Evolutionary conservation across 1,140 invertebrate species (phyloP).

Genomic region (Ylistrum balloti): DNA sequence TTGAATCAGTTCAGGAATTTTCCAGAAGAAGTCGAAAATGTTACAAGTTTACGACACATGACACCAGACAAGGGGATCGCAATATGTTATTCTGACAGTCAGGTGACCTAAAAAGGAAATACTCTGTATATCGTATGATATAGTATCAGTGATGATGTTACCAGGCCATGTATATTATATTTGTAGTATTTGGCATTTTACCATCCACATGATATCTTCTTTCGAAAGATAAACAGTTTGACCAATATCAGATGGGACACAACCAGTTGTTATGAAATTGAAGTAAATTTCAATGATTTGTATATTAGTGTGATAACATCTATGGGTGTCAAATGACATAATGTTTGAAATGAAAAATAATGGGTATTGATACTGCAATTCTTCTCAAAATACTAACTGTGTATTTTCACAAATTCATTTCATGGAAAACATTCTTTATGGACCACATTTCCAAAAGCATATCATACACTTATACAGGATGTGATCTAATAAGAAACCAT

Average conservation of each 20-base stretch:
- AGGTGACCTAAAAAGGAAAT: no score
- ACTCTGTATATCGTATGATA: no score
- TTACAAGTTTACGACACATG: no score
- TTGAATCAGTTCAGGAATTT: no score
- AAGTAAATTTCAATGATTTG: neutral
- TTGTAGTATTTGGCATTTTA: neutral
- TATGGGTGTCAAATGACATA: neutral
- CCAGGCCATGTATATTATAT: neutral
- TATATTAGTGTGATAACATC: neutral
- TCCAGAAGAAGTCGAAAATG: no score
- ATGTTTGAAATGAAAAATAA: constrained; percentile 11
- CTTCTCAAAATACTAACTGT: neutral
- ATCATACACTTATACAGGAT: neutral
- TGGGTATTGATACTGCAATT: neutral
- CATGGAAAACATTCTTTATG: neutral
- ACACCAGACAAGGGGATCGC: no score
- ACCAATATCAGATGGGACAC: constrained; percentile 14
- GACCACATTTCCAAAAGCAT: neutral
- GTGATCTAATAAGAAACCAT: no score
- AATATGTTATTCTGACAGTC: no score
- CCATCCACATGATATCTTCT: neutral
- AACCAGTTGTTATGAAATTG: constrained; percentile 11
- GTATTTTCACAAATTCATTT: neutral
- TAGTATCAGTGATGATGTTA: neutral
- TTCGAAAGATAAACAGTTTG: neutral